Evolutionary conservation across 2,113 vertebrate species (phyloP).

Genomic region (Gallinago jamesoni): DNA sequence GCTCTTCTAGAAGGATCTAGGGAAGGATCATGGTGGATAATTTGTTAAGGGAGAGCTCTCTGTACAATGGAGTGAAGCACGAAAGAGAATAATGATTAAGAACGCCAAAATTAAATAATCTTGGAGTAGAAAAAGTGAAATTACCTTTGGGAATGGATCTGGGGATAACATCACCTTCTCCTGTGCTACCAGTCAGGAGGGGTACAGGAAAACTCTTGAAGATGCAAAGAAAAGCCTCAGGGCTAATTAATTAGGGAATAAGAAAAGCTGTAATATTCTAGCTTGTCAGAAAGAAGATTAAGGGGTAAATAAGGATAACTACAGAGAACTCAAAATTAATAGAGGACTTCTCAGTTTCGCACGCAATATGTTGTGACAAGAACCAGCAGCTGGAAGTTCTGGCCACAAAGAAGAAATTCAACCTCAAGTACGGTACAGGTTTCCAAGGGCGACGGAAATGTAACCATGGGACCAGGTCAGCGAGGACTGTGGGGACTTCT

Average conservation of each 20-base stretch:
- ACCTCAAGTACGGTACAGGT: background rate
- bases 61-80: background rate
- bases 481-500: background rate
- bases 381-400: background rate
- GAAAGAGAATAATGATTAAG: background rate
- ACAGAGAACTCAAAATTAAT: background rate
- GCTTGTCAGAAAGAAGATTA: background rate
- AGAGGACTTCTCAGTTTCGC: background rate
- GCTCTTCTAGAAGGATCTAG: background rate
- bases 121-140: background rate
- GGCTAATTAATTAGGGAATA: background rate
- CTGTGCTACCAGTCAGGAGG: background rate
- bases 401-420: background rate
- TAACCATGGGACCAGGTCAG: background rate
- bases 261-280: background rate
- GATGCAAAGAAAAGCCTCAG: background rate
- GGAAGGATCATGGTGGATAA: background rate
- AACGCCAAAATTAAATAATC: background rate
- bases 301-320: background rate
- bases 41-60: background rate
- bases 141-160: background rate
- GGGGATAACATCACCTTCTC: background rate
- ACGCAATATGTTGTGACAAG: background rate
- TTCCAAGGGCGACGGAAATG: background rate
- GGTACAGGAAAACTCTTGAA: fast-evolving